These are phyloP conservation scores for Drosophila willistoni DNA, from an alignment of 1,140 invertebrate species.

Conservation along the genomic window DNA sequence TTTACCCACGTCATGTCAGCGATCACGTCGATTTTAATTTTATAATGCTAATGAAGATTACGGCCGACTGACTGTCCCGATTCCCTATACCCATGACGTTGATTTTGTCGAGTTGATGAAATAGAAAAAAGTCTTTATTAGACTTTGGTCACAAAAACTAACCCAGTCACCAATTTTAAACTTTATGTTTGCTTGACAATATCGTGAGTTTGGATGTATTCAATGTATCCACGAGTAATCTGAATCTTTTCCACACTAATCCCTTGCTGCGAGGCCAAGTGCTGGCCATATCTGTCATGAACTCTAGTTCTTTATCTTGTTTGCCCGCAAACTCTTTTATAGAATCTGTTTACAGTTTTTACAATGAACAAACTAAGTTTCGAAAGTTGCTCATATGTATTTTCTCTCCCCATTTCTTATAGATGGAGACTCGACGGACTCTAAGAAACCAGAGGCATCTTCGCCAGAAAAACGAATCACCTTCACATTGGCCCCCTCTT, in stretches of 20 bases:
- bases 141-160: no score
- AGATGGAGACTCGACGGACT: constrained; percentile 63
- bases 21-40: constrained; percentile 15
- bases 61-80: not conserved
- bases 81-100: constrained; percentile 7
- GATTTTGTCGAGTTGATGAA: not conserved
- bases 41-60: constrained; percentile 20
- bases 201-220: no score
- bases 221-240: not conserved
- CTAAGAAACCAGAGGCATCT: constrained; percentile 14
- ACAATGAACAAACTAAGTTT: not conserved
- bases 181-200: no score
- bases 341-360: constrained; percentile 3
- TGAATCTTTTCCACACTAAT: not conserved
- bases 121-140: not conserved
- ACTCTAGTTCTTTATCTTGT: constrained; percentile 18
- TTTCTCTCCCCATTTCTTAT: not conserved
- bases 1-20: constrained; percentile 7
- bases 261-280: not conserved
- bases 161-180: no score
- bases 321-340: constrained; percentile 3
- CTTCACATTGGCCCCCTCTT: constrained; percentile 64
- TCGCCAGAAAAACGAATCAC: constrained; percentile 71
- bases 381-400: not conserved
- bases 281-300: constrained; percentile 10